These are phyloP conservation scores for Coenonympha glycerion DNA, from an alignment of 2,888 invertebrate species.

Conservation along the genomic window DNA sequence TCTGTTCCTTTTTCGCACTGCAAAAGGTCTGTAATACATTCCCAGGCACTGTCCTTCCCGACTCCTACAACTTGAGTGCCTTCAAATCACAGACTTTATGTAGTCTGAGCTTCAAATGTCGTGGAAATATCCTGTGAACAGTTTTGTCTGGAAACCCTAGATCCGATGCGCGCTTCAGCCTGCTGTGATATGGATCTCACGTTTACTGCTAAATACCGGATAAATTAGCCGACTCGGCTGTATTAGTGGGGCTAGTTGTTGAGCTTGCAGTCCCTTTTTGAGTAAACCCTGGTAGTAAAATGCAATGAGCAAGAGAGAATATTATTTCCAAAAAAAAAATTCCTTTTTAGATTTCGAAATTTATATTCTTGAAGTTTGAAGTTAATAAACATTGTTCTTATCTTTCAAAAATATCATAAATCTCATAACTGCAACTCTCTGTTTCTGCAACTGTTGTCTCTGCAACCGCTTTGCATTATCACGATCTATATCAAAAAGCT, in stretches of 20 bases:
- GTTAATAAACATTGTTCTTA: not conserved
- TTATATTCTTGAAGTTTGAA: too few relatives aligned
- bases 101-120: too few relatives aligned
- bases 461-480: constrained; percentile 19
- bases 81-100: too few relatives aligned
- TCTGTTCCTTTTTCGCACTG: too few relatives aligned
- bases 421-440: too few relatives aligned
- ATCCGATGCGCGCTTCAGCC: constrained; percentile 52
- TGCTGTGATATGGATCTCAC: constrained; percentile 65
- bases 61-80: too few relatives aligned
- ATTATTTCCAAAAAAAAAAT: too few relatives aligned
- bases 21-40: too few relatives aligned
- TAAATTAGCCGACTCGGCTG: constrained; percentile 68
- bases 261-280: constrained; percentile 25
- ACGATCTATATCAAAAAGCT: constrained; percentile 39
- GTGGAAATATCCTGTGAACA: constrained; percentile 1
- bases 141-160: constrained; percentile 7
- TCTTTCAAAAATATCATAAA: too few relatives aligned
- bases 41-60: too few relatives aligned
- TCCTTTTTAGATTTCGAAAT: too few relatives aligned
- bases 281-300: constrained; percentile 8
- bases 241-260: constrained; percentile 51
- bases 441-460: too few relatives aligned
- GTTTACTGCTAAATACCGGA: constrained; percentile 69
- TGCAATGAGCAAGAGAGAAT: not conserved